Evolutionary conservation across 2,113 vertebrate species (phyloP).

Genomic region (Anoplopoma fimbria): DNA sequence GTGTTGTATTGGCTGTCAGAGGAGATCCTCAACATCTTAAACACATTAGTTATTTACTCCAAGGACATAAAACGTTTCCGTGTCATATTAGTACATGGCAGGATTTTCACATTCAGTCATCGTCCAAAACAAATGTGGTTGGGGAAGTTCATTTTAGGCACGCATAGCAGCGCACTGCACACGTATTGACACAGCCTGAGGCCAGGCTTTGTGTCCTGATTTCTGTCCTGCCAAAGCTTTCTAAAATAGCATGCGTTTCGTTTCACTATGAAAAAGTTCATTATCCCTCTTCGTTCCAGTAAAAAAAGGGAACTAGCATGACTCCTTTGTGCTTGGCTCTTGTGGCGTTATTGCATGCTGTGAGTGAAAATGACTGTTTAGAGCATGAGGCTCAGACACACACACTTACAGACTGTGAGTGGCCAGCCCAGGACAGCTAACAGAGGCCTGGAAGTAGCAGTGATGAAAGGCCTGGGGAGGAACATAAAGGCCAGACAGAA

Average conservation of each 20-base stretch:
- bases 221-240: conserved; percentile 34
- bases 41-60: conserved; percentile 40
- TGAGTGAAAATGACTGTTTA: conserved; percentile 12
- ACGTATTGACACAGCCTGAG: conserved; percentile 20
- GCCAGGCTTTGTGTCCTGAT: conserved; percentile 19
- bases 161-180: background rate
- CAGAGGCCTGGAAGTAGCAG: background rate
- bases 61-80: conserved; percentile 38
- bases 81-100: conserved; percentile 37
- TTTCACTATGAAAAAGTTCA: conserved; percentile 2
- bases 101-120: conserved; percentile 33
- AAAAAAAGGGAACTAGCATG: conserved; percentile 22
- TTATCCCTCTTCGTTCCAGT: background rate
- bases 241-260: conserved; percentile 14
- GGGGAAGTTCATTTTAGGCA: conserved; percentile 36
- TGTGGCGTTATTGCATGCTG: conserved; percentile 1
- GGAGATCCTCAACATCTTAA: conserved; percentile 50
- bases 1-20: conserved; percentile 27
- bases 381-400: background rate
- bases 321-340: conserved; percentile 6
- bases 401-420: background rate
- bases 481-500: too few relatives aligned
- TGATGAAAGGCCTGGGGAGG: background rate
- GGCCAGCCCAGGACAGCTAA: background rate
- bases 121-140: conserved; percentile 34